Percentiles rank a stretch among this genome's conserved stretches.
phyloP scores from a whole-genome alignment of 2,888 invertebrate species.

The Halictus quadricinctus region DNA sequence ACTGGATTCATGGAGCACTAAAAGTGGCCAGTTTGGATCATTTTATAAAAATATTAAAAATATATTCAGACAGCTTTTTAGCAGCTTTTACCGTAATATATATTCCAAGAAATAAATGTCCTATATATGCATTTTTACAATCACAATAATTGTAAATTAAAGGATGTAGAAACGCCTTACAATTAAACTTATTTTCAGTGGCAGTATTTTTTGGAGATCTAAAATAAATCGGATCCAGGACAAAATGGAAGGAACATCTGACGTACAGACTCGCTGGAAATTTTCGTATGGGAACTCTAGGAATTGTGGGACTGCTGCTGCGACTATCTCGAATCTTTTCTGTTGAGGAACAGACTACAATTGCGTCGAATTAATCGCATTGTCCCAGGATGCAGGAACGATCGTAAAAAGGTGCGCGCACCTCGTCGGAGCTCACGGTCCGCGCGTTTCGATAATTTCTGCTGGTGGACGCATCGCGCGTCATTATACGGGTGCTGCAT shows the following conservation, averaged over 20 bases:
- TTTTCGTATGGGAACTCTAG: not conserved
- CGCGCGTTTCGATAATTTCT: not conserved
- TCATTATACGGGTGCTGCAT: conserved; percentile 3
- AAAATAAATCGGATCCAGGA: not conserved
- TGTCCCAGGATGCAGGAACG: not conserved
- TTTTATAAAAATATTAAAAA: no score
- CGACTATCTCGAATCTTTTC: not conserved
- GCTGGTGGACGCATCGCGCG: not conserved
- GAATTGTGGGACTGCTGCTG: not conserved
- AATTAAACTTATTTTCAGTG: no score
- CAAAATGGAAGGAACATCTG: not conserved
- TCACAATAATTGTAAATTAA: no score
- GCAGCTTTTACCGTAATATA: no score
- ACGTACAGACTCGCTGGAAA: not conserved
- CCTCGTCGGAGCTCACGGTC: no score
- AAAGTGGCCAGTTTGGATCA: no score
- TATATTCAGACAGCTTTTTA: no score
- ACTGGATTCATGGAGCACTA: not conserved
- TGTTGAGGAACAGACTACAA: not conserved
- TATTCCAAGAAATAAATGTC: no score
- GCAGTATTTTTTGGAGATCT: no score
- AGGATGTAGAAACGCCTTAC: no score
- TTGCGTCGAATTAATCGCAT: not conserved
- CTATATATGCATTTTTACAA: no score
- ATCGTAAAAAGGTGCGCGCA: not conserved